Evolutionary conservation across 1,140 invertebrate genomes (phyloP).

Genomic region (Pachypeltis micranthus): DNA sequence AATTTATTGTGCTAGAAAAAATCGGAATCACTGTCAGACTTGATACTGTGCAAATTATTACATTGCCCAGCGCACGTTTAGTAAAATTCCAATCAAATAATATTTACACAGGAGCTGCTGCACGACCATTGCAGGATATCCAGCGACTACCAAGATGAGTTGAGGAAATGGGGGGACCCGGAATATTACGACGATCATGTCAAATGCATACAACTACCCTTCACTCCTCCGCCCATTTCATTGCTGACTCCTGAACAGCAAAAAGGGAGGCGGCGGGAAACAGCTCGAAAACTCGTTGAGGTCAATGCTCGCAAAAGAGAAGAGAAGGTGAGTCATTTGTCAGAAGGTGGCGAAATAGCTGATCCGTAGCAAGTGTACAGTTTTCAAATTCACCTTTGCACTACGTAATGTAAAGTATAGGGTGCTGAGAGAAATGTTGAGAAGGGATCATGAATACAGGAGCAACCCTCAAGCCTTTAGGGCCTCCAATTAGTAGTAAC

Average conservation of each 20-base stretch:
- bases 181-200: conserved; percentile 77
- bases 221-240: conserved; percentile 38
- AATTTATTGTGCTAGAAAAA: not conserved
- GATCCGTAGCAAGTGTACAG: no score
- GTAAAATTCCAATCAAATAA: no score
- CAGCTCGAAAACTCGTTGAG: conserved; percentile 65
- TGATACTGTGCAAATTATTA: no score
- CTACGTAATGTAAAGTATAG: no score
- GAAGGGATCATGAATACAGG: no score
- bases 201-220: conserved; percentile 73
- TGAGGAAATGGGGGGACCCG: conserved; percentile 63
- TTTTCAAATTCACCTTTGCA: no score
- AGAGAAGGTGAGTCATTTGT: conserved; percentile 55
- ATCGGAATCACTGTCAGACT: no score
- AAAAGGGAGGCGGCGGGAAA: conserved; percentile 70
- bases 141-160: conserved; percentile 62
- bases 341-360: no score
- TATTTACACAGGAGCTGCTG: conserved; percentile 55
- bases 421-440: no score
- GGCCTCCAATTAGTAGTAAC: no score
- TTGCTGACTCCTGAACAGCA: conserved; percentile 53
- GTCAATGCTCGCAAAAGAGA: conserved; percentile 76
- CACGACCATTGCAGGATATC: conserved; percentile 68
- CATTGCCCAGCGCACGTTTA: no score
- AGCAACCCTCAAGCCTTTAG: no score